Base-by-base conservation (phyloP, 2,113 vertebrate genomes). In the Ailurus styani region DNA sequence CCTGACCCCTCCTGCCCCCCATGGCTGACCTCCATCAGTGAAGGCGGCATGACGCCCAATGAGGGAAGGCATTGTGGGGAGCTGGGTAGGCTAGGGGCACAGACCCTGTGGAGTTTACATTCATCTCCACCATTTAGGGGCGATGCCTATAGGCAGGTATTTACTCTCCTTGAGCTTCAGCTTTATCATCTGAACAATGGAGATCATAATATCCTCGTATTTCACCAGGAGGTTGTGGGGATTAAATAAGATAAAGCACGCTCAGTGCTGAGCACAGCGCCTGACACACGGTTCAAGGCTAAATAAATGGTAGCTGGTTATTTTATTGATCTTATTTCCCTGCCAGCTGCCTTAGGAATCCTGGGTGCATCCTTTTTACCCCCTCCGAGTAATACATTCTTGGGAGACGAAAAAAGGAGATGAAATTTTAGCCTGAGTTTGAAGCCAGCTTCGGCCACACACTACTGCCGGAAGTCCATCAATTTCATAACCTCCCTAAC, bases 261-360 rank as follows among this genome's bases (percentile, higher is more conserved):
- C 47, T 57, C 72, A 2, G 3, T 54, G 64, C 34, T 62, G 21
- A 86, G 34, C 70, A 90, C 55, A 11, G 72, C 15, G 14, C 40
- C 83, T 52, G n/a, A 52, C 42, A 18, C 42, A 94, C 1, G 18
- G 21, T 60, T 91, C 34, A 6, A 57, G 40, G 42, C 31, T 93
- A 55, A 55, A 14, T 7, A 85, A 34, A 57, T 27, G 42, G 90
- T 27, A 21, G 60, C 84, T n/a, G 82, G 87, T 78, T 47, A 77
- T 60, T 72, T 73, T 82, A 87, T 29, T 83, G 83, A 95, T 90
- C 57, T 86, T 34, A 64, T 89, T 90, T 84, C 78, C 94, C 79
- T 90, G 50, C n/a, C 52, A 75, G 55, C 52, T 87, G 40, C 73
- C 83, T 95, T 66, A 79, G 81, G 55, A 90, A 95, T 64, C 84